A percentile compares a stretch with the other conserved stretches of the same genome.
These are phyloP conservation scores for Cryptosula pallasiana DNA, from an alignment of 2,888 invertebrate species.

Conservation along the genomic window DNA sequence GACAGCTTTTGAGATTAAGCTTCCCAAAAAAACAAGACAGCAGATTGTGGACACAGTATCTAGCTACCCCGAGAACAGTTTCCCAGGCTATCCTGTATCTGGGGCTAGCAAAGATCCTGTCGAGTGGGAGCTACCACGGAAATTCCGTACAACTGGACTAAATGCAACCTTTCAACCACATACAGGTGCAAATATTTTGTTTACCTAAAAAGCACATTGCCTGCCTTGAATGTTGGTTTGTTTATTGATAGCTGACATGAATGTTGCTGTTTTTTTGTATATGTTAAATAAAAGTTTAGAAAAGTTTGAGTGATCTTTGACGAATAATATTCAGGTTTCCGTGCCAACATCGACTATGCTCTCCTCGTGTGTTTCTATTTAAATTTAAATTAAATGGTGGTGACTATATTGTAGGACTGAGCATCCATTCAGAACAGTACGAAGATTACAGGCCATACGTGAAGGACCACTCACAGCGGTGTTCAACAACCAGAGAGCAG, in stretches of 20 bases:
- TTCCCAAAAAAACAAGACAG: constrained; percentile 44
- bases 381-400: too few relatives aligned
- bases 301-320: too few relatives aligned
- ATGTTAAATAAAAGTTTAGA: too few relatives aligned
- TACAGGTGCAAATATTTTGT: too few relatives aligned
- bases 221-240: too few relatives aligned
- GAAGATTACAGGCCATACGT: constrained; percentile 18
- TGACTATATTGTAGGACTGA: constrained; percentile 8
- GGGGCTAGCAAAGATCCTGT: constrained; percentile 39
- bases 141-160: background rate
- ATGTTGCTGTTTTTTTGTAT: too few relatives aligned
- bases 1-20: constrained; percentile 43
- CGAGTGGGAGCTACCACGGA: constrained; percentile 33
- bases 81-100: constrained; percentile 46
- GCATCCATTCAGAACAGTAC: constrained; percentile 4
- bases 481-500: constrained; percentile 33
- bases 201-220: too few relatives aligned
- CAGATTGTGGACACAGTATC: constrained; percentile 37
- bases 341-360: too few relatives aligned
- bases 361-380: too few relatives aligned
- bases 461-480: constrained; percentile 8
- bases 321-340: too few relatives aligned
- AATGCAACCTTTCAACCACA: constrained; percentile 23
- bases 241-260: too few relatives aligned
- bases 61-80: constrained; percentile 39